These are phyloP conservation scores for Brenthis ino DNA, from an alignment of 2,888 invertebrate genomes.

Conservation along the genomic window DNA sequence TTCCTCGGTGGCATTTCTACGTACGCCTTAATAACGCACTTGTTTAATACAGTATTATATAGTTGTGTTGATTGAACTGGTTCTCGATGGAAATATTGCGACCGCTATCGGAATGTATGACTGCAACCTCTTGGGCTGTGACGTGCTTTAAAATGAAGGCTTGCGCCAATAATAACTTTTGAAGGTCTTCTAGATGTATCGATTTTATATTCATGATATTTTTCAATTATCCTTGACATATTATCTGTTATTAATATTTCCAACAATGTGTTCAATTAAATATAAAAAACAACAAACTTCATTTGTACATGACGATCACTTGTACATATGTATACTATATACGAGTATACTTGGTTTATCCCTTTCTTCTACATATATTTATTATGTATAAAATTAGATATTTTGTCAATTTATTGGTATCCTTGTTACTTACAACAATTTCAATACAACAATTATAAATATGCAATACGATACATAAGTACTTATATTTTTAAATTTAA, in stretches of 20 bases:
- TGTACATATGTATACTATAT: too few relatives aligned
- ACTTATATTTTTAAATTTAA: too few relatives aligned
- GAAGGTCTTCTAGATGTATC: conserved; percentile 23
- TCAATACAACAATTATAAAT: too few relatives aligned
- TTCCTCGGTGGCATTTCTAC: conserved; percentile 66
- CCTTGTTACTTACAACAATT: too few relatives aligned
- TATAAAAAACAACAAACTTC: background rate
- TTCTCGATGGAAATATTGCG: conserved; percentile 49
- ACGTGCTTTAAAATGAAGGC: conserved; percentile 34
- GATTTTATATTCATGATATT: conserved; percentile 22
- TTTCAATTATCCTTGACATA: conserved; percentile 13
- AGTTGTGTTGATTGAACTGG: conserved; percentile 49
- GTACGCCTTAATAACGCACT: conserved; percentile 42
- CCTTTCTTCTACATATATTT: too few relatives aligned
- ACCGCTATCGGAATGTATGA: conserved; percentile 42
- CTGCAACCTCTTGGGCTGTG: conserved; percentile 39
- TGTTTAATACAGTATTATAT: conserved; percentile 14
- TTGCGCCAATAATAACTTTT: conserved; percentile 36
- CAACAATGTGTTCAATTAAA: background rate
- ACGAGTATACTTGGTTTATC: too few relatives aligned
- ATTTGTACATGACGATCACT: background rate
- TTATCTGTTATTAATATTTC: background rate
- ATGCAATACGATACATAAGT: too few relatives aligned
- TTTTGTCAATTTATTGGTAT: too few relatives aligned
- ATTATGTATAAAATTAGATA: too few relatives aligned